Evolutionary conservation across 2,113 vertebrate species (phyloP).

Genomic region (Oryzias woworae): DNA sequence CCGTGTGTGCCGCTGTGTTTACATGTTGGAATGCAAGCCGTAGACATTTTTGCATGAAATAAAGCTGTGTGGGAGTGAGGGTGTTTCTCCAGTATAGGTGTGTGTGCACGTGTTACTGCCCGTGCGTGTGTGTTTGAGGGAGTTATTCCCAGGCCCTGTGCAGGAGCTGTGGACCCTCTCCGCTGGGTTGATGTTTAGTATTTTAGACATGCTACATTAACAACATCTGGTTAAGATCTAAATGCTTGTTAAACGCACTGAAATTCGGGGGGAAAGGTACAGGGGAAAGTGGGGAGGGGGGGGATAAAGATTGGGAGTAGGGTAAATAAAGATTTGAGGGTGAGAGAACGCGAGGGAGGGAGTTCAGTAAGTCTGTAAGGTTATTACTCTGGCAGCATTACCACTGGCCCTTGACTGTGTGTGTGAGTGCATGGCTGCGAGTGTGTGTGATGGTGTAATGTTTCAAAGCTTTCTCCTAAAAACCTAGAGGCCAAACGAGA

Average conservation of each 20-base stretch:
- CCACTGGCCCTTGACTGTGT: conserved; percentile 82
- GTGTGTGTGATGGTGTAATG: conserved; percentile 69
- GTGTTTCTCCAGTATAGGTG: conserved; percentile 47
- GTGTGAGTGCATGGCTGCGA: conserved; percentile 33
- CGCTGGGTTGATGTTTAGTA: conserved; percentile 82
- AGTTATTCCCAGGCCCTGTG: conserved; percentile 74
- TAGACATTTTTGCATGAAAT: conserved; percentile 55
- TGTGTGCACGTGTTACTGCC: conserved; percentile 29
- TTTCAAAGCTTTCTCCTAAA: conserved; percentile 81
- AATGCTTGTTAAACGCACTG: conserved; percentile 85
- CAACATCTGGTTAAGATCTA: conserved; percentile 87
- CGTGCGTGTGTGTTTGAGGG: conserved; percentile 44
- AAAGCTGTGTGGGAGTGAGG: conserved; percentile 55
- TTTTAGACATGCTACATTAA: conserved; percentile 87
- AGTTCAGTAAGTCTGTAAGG: conserved; percentile 80
- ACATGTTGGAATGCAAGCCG: conserved; percentile 64
- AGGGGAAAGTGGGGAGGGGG: conserved; percentile 42
- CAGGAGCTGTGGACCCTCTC: conserved; percentile 73
- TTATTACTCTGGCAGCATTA: conserved; percentile 84
- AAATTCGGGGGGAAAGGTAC: conserved; percentile 74
- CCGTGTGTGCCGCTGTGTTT: conserved; percentile 58
- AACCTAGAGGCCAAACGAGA: conserved; percentile 75
- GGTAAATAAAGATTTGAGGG: conserved; percentile 75
- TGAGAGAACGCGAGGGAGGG: conserved; percentile 67
- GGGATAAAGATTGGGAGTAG: conserved; percentile 59